These are phyloP conservation scores for Camelus bactrianus DNA, from an alignment of 2,113 vertebrate species.

Conservation along the genomic window DNA sequence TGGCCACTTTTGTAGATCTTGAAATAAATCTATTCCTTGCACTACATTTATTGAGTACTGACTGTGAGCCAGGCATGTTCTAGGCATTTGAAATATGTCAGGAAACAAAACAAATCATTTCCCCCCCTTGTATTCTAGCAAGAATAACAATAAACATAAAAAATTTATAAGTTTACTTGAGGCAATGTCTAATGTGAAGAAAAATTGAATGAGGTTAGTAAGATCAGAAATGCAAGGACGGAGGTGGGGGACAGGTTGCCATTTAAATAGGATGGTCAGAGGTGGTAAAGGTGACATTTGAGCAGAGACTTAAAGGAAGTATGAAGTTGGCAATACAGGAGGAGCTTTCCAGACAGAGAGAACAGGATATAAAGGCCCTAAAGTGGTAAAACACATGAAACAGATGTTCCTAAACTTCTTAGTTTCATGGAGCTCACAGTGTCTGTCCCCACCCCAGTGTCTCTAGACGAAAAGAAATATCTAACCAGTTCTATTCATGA, in stretches of 20 bases:
- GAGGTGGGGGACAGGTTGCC: not conserved
- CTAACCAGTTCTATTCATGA: not conserved
- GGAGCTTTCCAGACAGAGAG: not conserved
- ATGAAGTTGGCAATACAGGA: not conserved
- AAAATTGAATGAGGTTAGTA: not conserved
- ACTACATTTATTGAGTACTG: not conserved
- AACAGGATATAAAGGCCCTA: not conserved
- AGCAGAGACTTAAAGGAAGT: not conserved
- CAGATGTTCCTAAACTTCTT: not conserved
- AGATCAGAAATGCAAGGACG: not conserved
- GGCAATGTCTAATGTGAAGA: not conserved
- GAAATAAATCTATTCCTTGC: not conserved
- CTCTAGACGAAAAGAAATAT: not conserved
- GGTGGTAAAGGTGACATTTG: not conserved
- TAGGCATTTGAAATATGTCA: not conserved
- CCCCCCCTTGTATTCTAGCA: not conserved
- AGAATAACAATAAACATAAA: not conserved
- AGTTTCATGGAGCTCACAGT: not conserved
- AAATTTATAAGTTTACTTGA: not conserved
- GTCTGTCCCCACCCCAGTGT: not conserved
- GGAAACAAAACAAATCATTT: not conserved
- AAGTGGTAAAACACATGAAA: not conserved
- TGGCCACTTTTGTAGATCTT: not conserved
- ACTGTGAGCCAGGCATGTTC: not conserved
- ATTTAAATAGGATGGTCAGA: not conserved